Conservation (phyloP, 1,140 invertebrate species). For the Diachasmimorpha longicaudata region DNA sequence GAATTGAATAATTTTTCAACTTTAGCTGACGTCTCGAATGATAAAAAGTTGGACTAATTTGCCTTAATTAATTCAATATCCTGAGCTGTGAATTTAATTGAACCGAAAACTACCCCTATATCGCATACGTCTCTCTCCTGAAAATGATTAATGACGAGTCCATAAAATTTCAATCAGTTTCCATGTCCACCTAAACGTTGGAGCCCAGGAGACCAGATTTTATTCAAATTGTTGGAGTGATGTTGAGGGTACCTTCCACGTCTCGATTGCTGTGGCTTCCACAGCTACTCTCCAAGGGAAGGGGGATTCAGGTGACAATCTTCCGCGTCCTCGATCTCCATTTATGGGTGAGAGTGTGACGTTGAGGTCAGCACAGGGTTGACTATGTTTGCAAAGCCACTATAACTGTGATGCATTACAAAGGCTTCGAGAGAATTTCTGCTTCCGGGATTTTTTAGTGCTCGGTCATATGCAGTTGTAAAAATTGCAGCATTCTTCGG, state of each 20-base stretch:
- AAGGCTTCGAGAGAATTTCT: not conserved
- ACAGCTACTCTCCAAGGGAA: not conserved
- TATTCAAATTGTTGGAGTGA: not conserved
- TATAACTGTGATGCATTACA: not conserved
- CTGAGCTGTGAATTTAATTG: too few species aligned
- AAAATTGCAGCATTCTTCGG: not conserved
- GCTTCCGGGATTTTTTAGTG: not conserved
- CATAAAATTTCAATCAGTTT: too few species aligned
- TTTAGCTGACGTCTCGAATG: too few species aligned
- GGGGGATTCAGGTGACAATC: constrained; percentile 4
- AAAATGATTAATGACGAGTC: too few species aligned
- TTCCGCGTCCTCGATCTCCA: not conserved
- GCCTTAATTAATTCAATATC: too few species aligned
- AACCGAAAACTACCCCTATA: too few species aligned
- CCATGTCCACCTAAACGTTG: too few species aligned
- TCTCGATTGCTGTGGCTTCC: not conserved
- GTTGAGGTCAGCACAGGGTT: not conserved
- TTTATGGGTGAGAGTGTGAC: not conserved
- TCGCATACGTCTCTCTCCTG: too few species aligned
- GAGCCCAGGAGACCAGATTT: too few species aligned
- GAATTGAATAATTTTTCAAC: too few species aligned
- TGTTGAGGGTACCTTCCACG: not conserved
- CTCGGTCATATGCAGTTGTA: not conserved
- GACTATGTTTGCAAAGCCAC: too few species aligned
- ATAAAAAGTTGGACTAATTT: too few species aligned